Evolutionary conservation across 2,888 invertebrate genomes (phyloP), one percentile per base, ranked within the genome.

Genomic region (Hypselothyrea guttata): DNA sequence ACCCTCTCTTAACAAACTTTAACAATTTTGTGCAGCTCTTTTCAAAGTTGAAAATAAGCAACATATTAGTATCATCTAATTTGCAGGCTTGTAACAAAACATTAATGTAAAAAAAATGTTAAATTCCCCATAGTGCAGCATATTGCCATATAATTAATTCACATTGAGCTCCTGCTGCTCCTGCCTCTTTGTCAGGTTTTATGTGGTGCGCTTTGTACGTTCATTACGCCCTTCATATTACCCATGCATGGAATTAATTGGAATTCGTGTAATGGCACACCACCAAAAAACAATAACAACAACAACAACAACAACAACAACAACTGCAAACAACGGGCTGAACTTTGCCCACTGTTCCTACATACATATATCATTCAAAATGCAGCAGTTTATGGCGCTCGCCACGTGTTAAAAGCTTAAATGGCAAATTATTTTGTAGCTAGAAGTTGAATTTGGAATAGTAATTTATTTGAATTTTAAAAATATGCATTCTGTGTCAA

Each of bases 101-200:
- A n/a, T n/a, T n/a, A n/a, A n/a, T n/a, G n/a, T n/a, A n/a, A n/a
- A n/a, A n/a, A n/a, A n/a, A n/a, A n/a, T n/a, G n/a, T n/a, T n/a
- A n/a, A n/a, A n/a, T n/a, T n/a, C n/a, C 45, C 11, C 27, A 28
- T n/a, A 12, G 8, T 45, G 18, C 71, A 44, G 68, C 68, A 61
- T 60, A 52, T 33, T 58, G 68, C 41, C 16, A 13, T 48, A 52
- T 57, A 59, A 78, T 74, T 62, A 57, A 69, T 40, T 57, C 45
- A 18, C 35, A 30, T 41, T 41, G 40, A 34, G 12, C 35, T 42
- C 5, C 30, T 59, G 15, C 41, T 40, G 47, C 49, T 12, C 3
- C 22, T 22, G 22, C 22, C 22, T 22, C 44, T 8, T 7, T 15
- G 34, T 13, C 8, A 15, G 37, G 16, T 16, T 37, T 22, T 22